Evolutionary conservation across 2,113 vertebrate genomes (phyloP), one percentile per base, ranked within the genome.

Genomic region (Clarias gariepinus): DNA sequence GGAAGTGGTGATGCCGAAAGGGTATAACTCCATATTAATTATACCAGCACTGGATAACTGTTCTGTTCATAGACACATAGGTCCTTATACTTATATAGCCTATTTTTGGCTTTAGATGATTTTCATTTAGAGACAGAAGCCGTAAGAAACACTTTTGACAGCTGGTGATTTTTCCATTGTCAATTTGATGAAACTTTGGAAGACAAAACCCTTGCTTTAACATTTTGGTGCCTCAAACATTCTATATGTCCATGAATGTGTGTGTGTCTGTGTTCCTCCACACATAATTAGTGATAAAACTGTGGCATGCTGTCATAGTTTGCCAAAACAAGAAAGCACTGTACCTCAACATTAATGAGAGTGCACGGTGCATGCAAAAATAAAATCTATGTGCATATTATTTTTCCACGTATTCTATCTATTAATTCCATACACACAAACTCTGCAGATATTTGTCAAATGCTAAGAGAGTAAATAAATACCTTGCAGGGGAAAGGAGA

Each of bases 251-350:
- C 63, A 85, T 4, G 60, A 53, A 28, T 83, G 69, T 60, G 61
- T 69, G 60, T 86, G 87, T 80, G 58, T 77, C 64, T 77, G 10
- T 64, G 53, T 86, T 71, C 52, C 52, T 82, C 33, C 68, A 80
- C 60, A 81, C 82, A 64, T 87, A 91, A 91, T 91, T 88, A 91
- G 61, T 81, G 57, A n/a, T 88, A 85, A 88, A 89, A 66, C 85
- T 80, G 77, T 69, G 63, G 60, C 83, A 71, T 84, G 86, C 83
- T 88, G 85, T 87, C 90, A 87, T 64, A 61, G 81, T 77, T 87
- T 84, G 69, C 76, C 79, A 81, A 90, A 86, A 83, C 33, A 87
- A 58, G 58, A 78, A 83, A 57, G 19, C n/a, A 30, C 83, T 33
- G 78, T 69, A 83, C 47, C 61, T 68, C 71, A 16, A 83, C 76